Evolutionary conservation across 2,797 vertebrate genomes (phyloP).

Genomic region (Vireo griseus): DNA sequence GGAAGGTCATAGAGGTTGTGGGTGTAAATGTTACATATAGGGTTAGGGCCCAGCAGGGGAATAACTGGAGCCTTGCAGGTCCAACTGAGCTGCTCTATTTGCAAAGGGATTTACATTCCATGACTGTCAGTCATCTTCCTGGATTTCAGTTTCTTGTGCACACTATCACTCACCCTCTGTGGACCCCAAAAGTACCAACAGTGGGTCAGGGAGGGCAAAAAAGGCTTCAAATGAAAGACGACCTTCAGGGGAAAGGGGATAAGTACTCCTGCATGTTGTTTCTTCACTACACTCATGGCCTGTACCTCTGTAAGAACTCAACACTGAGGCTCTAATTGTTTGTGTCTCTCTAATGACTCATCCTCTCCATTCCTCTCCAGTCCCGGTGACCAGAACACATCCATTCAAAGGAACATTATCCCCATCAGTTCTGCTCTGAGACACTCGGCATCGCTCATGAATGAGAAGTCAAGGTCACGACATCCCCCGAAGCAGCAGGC

Average conservation of each 20-base stretch:
- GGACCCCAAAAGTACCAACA: background rate
- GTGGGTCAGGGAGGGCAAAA: background rate
- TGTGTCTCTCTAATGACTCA: background rate
- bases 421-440: background rate
- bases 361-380: background rate
- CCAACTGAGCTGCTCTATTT: background rate
- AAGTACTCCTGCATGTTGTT: background rate
- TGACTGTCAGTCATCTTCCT: fast-evolving
- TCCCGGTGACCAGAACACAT: background rate
- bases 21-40: background rate
- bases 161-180: fast-evolving
- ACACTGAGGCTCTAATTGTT: background rate
- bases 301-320: background rate
- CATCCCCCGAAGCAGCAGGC: background rate
- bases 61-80: background rate
- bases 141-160: background rate
- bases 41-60: background rate
- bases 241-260: background rate
- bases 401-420: slow-evolving; percentile 1
- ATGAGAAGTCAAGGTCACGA: background rate
- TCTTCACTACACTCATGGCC: background rate
- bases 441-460: background rate
- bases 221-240: background rate
- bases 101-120: background rate
- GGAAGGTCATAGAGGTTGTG: background rate